Evolutionary conservation across 1,140 invertebrate genomes (phyloP).

Genomic region (Bradynema listronoti): DNA sequence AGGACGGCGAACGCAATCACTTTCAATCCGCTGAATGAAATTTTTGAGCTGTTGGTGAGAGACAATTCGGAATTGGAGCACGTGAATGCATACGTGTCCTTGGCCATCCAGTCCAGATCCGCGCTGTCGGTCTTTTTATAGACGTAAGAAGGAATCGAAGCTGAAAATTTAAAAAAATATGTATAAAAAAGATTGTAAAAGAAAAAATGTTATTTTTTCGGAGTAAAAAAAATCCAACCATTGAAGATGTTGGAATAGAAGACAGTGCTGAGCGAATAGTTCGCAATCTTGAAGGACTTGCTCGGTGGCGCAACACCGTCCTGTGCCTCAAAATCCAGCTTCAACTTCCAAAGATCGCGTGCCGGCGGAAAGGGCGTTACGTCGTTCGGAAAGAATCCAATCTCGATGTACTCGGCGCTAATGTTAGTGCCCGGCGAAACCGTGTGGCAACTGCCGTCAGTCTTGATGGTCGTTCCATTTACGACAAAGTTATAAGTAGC

Average conservation of each 20-base stretch:
- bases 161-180: slow-evolving; percentile 37
- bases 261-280: too few relatives aligned
- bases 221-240: too few relatives aligned
- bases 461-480: background rate
- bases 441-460: slow-evolving; percentile 12
- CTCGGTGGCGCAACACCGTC: background rate
- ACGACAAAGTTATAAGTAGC: slow-evolving; percentile 17
- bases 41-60: slow-evolving; percentile 19
- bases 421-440: background rate
- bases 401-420: background rate
- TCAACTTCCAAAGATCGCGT: background rate
- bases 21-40: slow-evolving; percentile 37
- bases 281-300: background rate
- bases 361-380: background rate
- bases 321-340: background rate
- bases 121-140: slow-evolving; percentile 17
- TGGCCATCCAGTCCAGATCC: slow-evolving; percentile 15
- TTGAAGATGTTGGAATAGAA: too few relatives aligned
- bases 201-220: too few relatives aligned
- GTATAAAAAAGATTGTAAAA: too few relatives aligned
- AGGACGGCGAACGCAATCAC: slow-evolving; percentile 32
- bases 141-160: slow-evolving; percentile 5
- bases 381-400: slow-evolving; percentile 7
- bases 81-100: slow-evolving; percentile 35
- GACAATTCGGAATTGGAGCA: slow-evolving; percentile 24